Evolutionary conservation across 2,888 invertebrate genomes (phyloP).

Genomic region (Cybosia mesomella): DNA sequence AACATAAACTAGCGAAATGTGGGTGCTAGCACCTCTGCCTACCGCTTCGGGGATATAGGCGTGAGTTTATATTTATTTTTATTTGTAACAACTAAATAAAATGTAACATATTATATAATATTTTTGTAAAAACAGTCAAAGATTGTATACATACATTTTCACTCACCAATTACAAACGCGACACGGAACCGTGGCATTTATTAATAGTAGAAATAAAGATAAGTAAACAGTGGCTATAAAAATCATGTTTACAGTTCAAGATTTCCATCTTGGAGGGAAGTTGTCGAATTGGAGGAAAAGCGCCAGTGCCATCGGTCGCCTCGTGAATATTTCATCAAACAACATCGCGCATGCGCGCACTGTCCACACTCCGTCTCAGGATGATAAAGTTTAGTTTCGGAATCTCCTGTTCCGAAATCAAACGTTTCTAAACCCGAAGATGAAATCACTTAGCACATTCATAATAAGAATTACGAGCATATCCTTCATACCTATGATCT

Average conservation of each 20-base stretch:
- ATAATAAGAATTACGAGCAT: too few species aligned
- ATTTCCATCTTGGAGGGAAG: slow-evolving; percentile 50
- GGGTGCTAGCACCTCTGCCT: too few species aligned
- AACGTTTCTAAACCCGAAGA: slow-evolving; percentile 20
- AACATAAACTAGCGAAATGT: too few species aligned
- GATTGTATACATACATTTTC: slow-evolving; percentile 40
- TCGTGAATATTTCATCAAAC: slow-evolving; percentile 59
- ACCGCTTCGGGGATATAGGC: too few species aligned
- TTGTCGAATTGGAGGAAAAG: slow-evolving; percentile 49
- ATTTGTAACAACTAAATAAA: background rate
- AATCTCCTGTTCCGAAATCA: slow-evolving; percentile 29
- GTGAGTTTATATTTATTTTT: too few species aligned
- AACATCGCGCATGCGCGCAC: slow-evolving; percentile 57
- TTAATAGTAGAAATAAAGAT: slow-evolving; percentile 49
- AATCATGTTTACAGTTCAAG: slow-evolving; percentile 53
- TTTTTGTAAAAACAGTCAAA: slow-evolving; percentile 10
- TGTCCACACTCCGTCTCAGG: slow-evolving; percentile 40
- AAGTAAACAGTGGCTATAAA: slow-evolving; percentile 49
- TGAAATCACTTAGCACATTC: background rate
- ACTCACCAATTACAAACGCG: slow-evolving; percentile 33
- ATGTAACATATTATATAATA: background rate
- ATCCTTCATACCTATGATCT: too few species aligned
- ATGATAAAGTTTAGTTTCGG: slow-evolving; percentile 50
- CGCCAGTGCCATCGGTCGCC: slow-evolving; percentile 42
- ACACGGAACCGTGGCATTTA: slow-evolving; percentile 44